Evolutionary conservation across 2,888 invertebrate genomes (phyloP), one percentile per base, ranked within the genome.

Genomic region (Dione juno): DNA sequence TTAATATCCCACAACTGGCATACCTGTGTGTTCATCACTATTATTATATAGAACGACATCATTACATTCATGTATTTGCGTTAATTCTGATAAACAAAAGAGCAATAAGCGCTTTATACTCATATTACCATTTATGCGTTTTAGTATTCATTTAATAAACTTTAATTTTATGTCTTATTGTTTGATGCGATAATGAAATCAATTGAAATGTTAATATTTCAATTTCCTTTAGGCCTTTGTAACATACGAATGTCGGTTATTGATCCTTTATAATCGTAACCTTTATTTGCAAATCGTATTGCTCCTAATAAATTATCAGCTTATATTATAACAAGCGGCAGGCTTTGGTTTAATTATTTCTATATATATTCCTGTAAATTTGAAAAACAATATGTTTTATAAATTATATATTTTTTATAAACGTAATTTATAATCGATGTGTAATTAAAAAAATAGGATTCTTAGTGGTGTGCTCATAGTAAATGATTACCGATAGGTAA

Each of bases 161-260:
- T 68, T 74, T 69, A 67, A 69, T 59, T 65, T 71, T 73, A 77
- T 69, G 74, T 75, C 66, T 76, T 72, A 72, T 75, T 72, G 76
- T 70, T 76, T 63, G 52, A 69, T 28, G 64, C 57, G 65, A 69
- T 73, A 77, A 77, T 79, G 73, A 81, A 87, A 83, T 81, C 81
- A 84, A 84, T 88, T 64, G 67, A 72, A 74, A 87, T 87, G 85
- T 79, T 77, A 88, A 87, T 86, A 82, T 77, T 83, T 84, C 81
- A 83, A 88, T 89, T 89, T 86, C 85, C 87, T 84, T 84, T 80
- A 74, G 71, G 78, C 75, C 76, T 76, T 75, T 72, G 75, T 77
- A 77, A 80, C 69, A 77, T 74, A 79, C 84, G 80, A 79, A 83
- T 84, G 78, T 78, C 64, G 72, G 73, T 70, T 67, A 43, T 69